Evolutionary conservation across 1,140 invertebrate genomes (phyloP).

Genomic region (silkworm (Bombyx mori)): ASM3026992v2 NC_085120.1:5616001-5616500

Average conservation of each 20-base stretch:
- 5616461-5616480: constrained; percentile 82
- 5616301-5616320: constrained; percentile 77
- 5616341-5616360: constrained; percentile 84
- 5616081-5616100: constrained; percentile 40
- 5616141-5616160: constrained; percentile 59
- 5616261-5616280: constrained; percentile 75
- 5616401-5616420: constrained; percentile 81
- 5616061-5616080: constrained; percentile 47
- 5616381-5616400: constrained; percentile 92
- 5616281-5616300: constrained; percentile 76
- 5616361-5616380: constrained; percentile 88
- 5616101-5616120: constrained; percentile 71
- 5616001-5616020: constrained; percentile 61
- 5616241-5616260: constrained; percentile 63
- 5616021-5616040: constrained; percentile 69
- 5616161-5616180: constrained; percentile 53
- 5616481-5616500: constrained; percentile 83
- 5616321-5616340: constrained; percentile 67
- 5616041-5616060: constrained; percentile 66
- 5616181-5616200: constrained; percentile 46
- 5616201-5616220: constrained; percentile 59
- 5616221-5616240: constrained; percentile 56
- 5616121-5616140: constrained; percentile 76
- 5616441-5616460: constrained; percentile 84
- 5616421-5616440: constrained; percentile 81